Percentiles rank a stretch among this genome's conserved stretches.
Evolutionary conservation across 2,888 invertebrate genomes (phyloP).

Genomic region (Galeruca laticollis): DNA sequence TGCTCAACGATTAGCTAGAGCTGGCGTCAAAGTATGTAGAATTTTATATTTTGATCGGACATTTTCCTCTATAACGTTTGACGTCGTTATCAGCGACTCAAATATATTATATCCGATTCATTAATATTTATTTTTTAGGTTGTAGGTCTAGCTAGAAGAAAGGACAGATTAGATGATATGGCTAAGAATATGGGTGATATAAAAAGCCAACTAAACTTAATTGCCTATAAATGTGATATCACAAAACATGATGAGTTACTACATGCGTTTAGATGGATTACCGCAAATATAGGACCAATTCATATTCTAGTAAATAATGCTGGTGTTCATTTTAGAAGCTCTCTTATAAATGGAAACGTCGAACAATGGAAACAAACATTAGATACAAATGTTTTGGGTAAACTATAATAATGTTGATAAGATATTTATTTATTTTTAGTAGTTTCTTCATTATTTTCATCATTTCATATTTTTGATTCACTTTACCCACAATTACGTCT

Average conservation of each 20-base stretch:
- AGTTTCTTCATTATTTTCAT: too few species aligned
- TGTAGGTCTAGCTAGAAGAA: constrained; percentile 52
- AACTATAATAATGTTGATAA: too few species aligned
- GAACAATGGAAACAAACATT: constrained; percentile 42
- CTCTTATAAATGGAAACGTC: constrained; percentile 39
- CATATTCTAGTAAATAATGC: constrained; percentile 56
- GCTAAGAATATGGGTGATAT: constrained; percentile 42
- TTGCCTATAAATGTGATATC: constrained; percentile 50
- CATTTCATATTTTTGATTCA: too few species aligned
- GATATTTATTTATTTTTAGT: too few species aligned
- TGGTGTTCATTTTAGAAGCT: constrained; percentile 36
- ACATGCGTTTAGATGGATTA: constrained; percentile 52
- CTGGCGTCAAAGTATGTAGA: constrained; percentile 69
- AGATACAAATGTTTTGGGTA: neutral
- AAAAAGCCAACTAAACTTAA: constrained; percentile 50
- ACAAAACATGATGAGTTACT: constrained; percentile 53
- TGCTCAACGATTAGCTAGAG: constrained; percentile 64
- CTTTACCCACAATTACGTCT: too few species aligned
- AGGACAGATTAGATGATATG: constrained; percentile 51
- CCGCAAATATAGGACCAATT: constrained; percentile 51
- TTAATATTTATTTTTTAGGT: constrained; percentile 41
- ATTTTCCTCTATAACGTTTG: neutral
- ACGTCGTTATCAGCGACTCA: neutral
- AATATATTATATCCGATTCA: neutral
- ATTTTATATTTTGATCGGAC: constrained; percentile 35